A percentile compares a stretch with the other conserved stretches of the same genome.
Evolutionary conservation across 2,797 vertebrate species (phyloP).

Genomic region (Heteromormyrus szaboi): DNA sequence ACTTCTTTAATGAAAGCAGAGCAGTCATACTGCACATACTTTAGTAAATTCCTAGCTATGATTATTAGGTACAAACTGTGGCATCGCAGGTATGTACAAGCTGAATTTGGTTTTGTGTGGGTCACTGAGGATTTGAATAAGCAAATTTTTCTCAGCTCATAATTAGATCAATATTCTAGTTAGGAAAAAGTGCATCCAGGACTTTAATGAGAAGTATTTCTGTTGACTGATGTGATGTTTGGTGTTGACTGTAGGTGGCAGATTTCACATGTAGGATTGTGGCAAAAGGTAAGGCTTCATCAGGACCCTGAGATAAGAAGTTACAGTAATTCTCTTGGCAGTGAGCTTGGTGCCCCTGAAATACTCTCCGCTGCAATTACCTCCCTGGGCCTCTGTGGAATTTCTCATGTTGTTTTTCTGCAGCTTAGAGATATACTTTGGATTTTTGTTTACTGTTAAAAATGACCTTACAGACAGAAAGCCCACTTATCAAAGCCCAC

Average conservation of each 20-base stretch:
- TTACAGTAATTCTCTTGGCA: neutral
- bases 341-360: neutral
- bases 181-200: neutral
- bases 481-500: neutral
- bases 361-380: neutral
- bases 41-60: neutral
- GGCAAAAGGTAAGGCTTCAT: neutral
- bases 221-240: neutral
- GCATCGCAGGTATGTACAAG: neutral
- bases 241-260: neutral
- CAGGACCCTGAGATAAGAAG: neutral
- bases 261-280: neutral
- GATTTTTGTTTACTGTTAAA: neutral
- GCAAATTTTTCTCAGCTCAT: neutral
- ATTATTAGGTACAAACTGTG: neutral
- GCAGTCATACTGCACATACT: neutral
- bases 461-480: neutral
- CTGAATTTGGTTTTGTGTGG: neutral
- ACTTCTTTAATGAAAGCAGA: neutral
- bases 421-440: neutral
- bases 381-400: neutral
- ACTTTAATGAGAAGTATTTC: neutral
- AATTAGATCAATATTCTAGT: neutral
- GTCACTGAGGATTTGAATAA: neutral
- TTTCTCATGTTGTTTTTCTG: neutral